Base-by-base conservation (phyloP, 2,888 invertebrate species). In the Margaritifera margaritifera region DNA sequence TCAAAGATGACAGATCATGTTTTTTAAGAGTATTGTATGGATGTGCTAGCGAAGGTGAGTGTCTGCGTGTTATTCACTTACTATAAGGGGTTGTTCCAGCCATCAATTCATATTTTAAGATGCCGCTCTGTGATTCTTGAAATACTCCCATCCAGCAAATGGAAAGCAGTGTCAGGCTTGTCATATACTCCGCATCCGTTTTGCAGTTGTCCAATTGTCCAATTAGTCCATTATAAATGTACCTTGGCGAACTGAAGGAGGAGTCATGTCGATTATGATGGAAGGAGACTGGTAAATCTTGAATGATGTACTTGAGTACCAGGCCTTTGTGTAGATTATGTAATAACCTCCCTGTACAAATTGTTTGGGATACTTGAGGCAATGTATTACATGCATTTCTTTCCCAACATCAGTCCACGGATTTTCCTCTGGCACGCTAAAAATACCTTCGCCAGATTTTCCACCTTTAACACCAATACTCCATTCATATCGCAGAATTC, bases 371-470 rank as follows among this genome's bases (percentile, higher is more conserved):
- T 42, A 42, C 42, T 42, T 42, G 42, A 42, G 42, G 15, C 82
- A 82, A 61, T 75, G 64, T 11, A 71, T 55, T 5, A 67, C 53
- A 3, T 66, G 51, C 15, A 52, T 62, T 50, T 60, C 18, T 11
- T 57, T 59, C 22, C 80, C 78, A 31, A 75, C 62, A 62, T 80
- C 80, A 50, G 69, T 62, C 82, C 80, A 82, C 1, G 68, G 65
- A 31, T 63, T 27, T 54, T 78, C 79, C 20, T 22, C 52, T 54
- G 25, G n/a, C 11, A 64, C 19, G 56, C 75, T 68, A 55, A 76
- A 77, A 15, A 82, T 62, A 6, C 75, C 77, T 19, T 73, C 73
- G 3, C 80, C 82, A 55, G 57, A 25, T 4, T 62, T 27, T n/a
- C 61, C 50, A 27, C 62, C 67, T 51, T 65, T 60, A 5, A 77